phyloP scores from a whole-genome alignment of 2,888 invertebrate genomes.

The Sphinx pinastri region DNA sequence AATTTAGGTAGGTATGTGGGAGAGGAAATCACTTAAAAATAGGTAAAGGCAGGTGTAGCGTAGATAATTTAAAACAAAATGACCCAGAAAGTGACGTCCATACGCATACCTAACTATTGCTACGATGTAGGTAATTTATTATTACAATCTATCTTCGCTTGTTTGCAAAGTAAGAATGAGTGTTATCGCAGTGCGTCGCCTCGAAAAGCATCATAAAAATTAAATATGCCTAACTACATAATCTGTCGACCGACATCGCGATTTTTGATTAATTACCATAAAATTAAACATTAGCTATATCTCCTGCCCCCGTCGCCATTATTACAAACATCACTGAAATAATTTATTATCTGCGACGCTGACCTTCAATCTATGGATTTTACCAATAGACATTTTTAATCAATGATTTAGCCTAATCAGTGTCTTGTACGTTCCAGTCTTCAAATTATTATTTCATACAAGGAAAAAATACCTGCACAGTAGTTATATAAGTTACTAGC shows the following conservation, averaged over 20 bases:
- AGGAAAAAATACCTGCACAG: too few species aligned
- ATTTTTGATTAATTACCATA: slow-evolving; percentile 17
- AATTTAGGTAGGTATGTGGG: too few species aligned
- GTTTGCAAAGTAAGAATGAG: slow-evolving; percentile 41
- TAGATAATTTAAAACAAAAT: not conserved
- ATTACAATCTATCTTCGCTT: slow-evolving; percentile 42
- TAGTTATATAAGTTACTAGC: too few species aligned
- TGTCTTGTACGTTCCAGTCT: too few species aligned
- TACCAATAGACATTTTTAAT: too few species aligned
- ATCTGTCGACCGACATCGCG: slow-evolving; percentile 21
- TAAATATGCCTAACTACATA: slow-evolving; percentile 32
- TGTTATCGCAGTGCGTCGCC: slow-evolving; percentile 39
- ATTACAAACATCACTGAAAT: not conserved
- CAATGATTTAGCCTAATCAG: too few species aligned
- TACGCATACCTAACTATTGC: not conserved
- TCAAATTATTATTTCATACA: too few species aligned
- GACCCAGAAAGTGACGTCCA: slow-evolving; percentile 3
- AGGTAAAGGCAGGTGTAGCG: too few species aligned
- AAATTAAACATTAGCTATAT: not conserved
- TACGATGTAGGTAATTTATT: slow-evolving; percentile 32
- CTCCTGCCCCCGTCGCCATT: not conserved
- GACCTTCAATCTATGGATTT: too few species aligned
- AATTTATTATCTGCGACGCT: not conserved
- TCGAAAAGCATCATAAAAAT: slow-evolving; percentile 43
- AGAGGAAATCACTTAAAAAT: too few species aligned